Conservation (phyloP, 2,888 invertebrate genomes). For the Bedellia somnulentella region DNA sequence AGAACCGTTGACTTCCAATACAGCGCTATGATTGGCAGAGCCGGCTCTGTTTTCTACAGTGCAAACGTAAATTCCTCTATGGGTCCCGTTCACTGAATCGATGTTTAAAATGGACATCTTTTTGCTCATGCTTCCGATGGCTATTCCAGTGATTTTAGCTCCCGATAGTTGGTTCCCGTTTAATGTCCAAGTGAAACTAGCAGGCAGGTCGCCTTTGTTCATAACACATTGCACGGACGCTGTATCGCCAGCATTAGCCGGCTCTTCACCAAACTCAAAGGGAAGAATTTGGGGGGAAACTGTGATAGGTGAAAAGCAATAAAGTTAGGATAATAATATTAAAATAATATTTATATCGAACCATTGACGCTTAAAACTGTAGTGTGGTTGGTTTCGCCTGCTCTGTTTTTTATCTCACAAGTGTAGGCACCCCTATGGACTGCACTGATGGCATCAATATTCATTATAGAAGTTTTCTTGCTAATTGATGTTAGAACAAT, state of each 20-base stretch:
- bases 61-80: conserved; percentile 76
- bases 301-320: conserved; percentile 17
- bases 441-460: conserved; percentile 65
- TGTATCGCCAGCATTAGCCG: conserved; percentile 74
- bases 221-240: conserved; percentile 74
- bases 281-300: conserved; percentile 71
- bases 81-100: conserved; percentile 68
- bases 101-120: conserved; percentile 70
- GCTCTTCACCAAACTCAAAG: conserved; percentile 68
- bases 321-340: background rate
- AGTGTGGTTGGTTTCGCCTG: conserved; percentile 62
- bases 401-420: conserved; percentile 66
- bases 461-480: conserved; percentile 66
- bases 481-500: conserved; percentile 62
- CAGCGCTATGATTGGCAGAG: conserved; percentile 66
- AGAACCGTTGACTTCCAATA: conserved; percentile 74
- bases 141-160: conserved; percentile 59
- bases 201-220: conserved; percentile 78
- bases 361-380: conserved; percentile 65
- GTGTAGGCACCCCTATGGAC: conserved; percentile 67
- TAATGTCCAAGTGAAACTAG: conserved; percentile 72
- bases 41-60: conserved; percentile 71
- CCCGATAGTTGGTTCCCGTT: conserved; percentile 55
- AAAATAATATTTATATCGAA: conserved; percentile 21
- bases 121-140: conserved; percentile 64